Conservation (phyloP, 2,113 vertebrate genomes). For the Procavia capensis region DNA sequence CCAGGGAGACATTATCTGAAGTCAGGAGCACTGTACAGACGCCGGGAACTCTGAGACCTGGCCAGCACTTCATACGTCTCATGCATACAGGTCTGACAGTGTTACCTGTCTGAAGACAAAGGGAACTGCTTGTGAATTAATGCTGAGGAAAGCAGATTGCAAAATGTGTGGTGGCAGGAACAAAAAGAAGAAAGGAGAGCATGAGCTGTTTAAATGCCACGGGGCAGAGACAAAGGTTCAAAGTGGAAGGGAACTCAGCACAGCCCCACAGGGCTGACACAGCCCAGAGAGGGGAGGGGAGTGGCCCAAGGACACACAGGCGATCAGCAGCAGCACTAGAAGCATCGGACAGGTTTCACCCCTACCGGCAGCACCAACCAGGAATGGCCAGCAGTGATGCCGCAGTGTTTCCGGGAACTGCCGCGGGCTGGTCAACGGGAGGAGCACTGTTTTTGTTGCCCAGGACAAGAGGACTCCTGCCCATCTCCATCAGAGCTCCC, state of each 20-base stretch:
- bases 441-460: neutral
- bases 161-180: neutral
- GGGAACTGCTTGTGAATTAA: slow-evolving; percentile 49
- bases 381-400: neutral
- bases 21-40: neutral
- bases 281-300: neutral
- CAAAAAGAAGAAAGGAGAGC: neutral
- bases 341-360: neutral
- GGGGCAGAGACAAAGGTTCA: neutral
- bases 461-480: neutral
- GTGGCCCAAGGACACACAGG: neutral
- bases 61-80: slow-evolving; percentile 59
- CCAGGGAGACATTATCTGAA: slow-evolving; percentile 16
- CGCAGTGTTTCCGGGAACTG: neutral
- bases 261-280: neutral
- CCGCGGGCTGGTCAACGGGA: neutral
- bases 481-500: neutral
- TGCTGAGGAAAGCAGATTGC: slow-evolving; percentile 65
- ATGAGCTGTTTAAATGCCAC: neutral
- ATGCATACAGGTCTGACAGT: neutral
- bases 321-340: neutral
- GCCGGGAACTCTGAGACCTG: neutral
- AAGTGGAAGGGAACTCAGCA: neutral
- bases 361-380: neutral
- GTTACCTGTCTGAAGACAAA: slow-evolving; percentile 71